Base-by-base conservation (phyloP, 2,797 vertebrate species). In the Orestias chungarensis region DNA sequence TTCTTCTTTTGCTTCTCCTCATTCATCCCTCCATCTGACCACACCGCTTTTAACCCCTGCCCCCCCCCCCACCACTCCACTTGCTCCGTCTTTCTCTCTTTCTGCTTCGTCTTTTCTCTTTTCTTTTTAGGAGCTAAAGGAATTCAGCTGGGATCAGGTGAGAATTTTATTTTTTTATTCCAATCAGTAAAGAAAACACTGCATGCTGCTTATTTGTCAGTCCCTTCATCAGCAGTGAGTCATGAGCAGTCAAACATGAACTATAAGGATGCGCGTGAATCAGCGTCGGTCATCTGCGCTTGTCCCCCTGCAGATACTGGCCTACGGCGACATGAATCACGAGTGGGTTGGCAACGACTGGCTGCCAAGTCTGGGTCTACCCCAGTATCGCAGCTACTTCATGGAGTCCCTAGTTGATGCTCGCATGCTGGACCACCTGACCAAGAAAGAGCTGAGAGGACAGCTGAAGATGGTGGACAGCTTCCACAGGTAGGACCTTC, bases 81-180 rank as follows among this genome's bases (percentile, higher is more conserved):
- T 82, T 77, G 75, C 74, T 64, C 78, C 62, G 57, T 78, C 80
- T 77, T 71, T 82, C 64, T 52, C 35, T 52, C 59, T 42, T 52
- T 43, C 71, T 69, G 52, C 72, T 20, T 89, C 75, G 77, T 62
- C 74, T 81, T 68, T 77, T 66, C 73, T 88, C 75, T 81, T 38
- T 46, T 31, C 76, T 20, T 81, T 85, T 79, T 92, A 97, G 97
- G 97, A 98, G 94, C 94, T 96, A 92, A 97, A 97, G 85, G 97
- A 98, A 90, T 96, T 98, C 94, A 97, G 96, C 95, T 97, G 96
- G 97, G 96, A 97, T 92, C 96, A 98, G 96, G 96, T 97, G 92
- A 92, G 94, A 73, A 66, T 55, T 75, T 18, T 5, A 23, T 54
- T 47, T 71, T 61, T 61, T 25, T 50, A n/a, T 23, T 3, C 42